These are phyloP conservation scores for Macrochelys suwanniensis DNA, from an alignment of 2,797 vertebrate genomes.

Conservation along the genomic window DNA sequence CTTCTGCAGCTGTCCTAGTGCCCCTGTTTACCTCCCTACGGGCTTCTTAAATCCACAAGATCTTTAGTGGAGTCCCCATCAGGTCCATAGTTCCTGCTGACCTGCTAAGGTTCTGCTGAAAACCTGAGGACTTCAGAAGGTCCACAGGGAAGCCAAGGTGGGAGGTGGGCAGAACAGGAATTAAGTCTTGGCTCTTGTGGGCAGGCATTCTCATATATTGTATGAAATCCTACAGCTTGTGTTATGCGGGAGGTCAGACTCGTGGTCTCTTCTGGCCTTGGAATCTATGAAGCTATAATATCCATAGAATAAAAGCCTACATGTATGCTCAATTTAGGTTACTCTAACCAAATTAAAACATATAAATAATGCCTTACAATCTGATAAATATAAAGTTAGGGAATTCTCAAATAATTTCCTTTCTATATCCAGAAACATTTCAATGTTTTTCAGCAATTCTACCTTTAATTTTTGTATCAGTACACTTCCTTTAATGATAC, in stretches of 20 bases:
- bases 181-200: neutral
- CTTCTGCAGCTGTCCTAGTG: neutral
- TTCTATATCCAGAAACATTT: slow-evolving; percentile 2
- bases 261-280: neutral
- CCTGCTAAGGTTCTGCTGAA: neutral
- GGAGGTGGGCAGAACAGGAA: neutral
- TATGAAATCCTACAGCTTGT: rapidly evolving
- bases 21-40: neutral
- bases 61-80: neutral
- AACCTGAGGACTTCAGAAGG: rapidly evolving
- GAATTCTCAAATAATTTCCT: neutral
- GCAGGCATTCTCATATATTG: rapidly evolving
- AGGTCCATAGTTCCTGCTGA: neutral
- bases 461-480: slow-evolving; percentile 26
- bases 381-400: neutral
- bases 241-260: rapidly evolving
- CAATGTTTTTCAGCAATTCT: slow-evolving; percentile 39
- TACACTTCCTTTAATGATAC: rapidly evolving
- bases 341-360: neutral
- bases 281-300: neutral
- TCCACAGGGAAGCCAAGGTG: neutral
- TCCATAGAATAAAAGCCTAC: rapidly evolving
- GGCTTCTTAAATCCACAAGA: neutral
- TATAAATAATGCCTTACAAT: neutral
- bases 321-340: neutral